Percentiles rank a stretch among this genome's conserved stretches.
phyloP scores from a whole-genome alignment of 2,113 vertebrate genomes.

The Podilymbus podiceps region DNA sequence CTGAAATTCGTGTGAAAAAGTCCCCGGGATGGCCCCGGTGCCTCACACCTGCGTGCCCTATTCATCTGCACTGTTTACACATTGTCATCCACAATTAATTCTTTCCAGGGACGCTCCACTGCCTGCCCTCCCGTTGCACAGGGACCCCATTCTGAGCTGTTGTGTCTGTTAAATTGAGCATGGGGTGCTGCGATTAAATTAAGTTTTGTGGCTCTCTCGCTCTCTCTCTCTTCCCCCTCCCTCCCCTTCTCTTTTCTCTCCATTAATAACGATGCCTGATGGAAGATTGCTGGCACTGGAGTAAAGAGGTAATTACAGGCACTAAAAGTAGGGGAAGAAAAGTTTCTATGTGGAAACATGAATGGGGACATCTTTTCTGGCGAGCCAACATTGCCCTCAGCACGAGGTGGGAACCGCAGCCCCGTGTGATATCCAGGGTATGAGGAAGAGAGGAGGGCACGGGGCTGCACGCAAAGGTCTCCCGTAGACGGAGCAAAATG shows the following conservation, averaged over 20 bases:
- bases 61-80: slow-evolving; percentile 83
- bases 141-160: slow-evolving; percentile 82
- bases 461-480: not conserved
- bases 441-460: not conserved
- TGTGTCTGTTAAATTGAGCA: slow-evolving; percentile 87
- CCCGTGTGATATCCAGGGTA: not conserved
- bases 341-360: slow-evolving; percentile 60
- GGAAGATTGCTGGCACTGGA: slow-evolving; percentile 71
- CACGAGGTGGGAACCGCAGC: not conserved
- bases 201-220: slow-evolving; percentile 72
- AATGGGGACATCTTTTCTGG: slow-evolving; percentile 48
- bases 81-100: slow-evolving; percentile 83
- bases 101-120: slow-evolving; percentile 77
- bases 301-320: slow-evolving; percentile 72
- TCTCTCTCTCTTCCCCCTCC: not conserved
- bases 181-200: slow-evolving; percentile 79
- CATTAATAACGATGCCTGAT: slow-evolving; percentile 68
- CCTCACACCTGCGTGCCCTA: slow-evolving; percentile 83
- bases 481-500: not conserved
- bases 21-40: slow-evolving; percentile 69
- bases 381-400: not conserved
- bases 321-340: slow-evolving; percentile 57
- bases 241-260: slow-evolving; percentile 39
- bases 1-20: slow-evolving; percentile 78
- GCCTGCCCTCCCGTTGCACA: slow-evolving; percentile 74